Evolutionary conservation across 2,797 vertebrate genomes (phyloP).

Genomic region (Coregonus ussuriensis): DNA sequence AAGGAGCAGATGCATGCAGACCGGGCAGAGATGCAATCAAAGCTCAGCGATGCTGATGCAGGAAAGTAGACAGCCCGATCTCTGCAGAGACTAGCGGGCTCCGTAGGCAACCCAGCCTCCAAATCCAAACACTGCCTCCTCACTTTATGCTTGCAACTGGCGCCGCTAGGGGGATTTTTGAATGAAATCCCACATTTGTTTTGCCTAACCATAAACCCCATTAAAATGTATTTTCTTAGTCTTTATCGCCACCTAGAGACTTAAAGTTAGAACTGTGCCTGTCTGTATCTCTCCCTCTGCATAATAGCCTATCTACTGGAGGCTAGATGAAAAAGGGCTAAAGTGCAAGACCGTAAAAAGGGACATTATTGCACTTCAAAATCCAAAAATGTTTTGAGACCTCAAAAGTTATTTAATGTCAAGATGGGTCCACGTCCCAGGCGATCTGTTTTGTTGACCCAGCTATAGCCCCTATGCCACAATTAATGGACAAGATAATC

Average conservation of each 20-base stretch:
- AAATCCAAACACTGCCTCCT: slow-evolving; percentile 58
- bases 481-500: too few species aligned
- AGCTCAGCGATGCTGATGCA: slow-evolving; percentile 52
- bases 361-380: too few species aligned
- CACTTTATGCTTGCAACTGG: slow-evolving; percentile 39
- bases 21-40: slow-evolving; percentile 27
- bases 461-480: too few species aligned
- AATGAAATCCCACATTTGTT: slow-evolving; percentile 46
- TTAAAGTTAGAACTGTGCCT: slow-evolving; percentile 3
- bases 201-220: slow-evolving; percentile 18
- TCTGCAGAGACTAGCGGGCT: slow-evolving; percentile 50
- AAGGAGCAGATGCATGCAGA: slow-evolving; percentile 18
- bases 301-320: background rate
- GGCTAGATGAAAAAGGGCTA: too few species aligned
- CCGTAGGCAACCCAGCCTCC: slow-evolving; percentile 64
- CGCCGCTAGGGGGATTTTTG: slow-evolving; percentile 61
- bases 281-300: background rate
- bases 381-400: too few species aligned
- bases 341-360: too few species aligned
- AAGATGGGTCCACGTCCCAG: too few species aligned
- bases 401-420: too few species aligned
- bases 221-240: background rate
- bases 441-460: too few species aligned
- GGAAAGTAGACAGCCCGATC: slow-evolving; percentile 22
- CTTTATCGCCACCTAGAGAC: slow-evolving; percentile 50